Percentiles rank a stretch among this genome's conserved stretches.
phyloP scores from a whole-genome alignment of 2,888 invertebrate species.

The Microdon myrmicae region DNA sequence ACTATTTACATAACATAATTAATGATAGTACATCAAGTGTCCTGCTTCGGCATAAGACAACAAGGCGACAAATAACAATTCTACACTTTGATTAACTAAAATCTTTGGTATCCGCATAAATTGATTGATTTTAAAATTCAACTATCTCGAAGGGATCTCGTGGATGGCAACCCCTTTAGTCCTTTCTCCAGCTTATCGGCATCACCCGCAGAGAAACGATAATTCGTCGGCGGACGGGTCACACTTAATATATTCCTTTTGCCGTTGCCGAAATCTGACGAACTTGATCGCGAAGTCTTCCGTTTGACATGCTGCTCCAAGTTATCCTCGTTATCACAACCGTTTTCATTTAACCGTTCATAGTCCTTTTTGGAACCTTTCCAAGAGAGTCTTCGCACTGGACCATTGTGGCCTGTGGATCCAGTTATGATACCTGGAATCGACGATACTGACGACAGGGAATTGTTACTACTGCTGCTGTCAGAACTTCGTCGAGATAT shows the following conservation, averaged over 20 bases:
- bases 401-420: constrained; percentile 50
- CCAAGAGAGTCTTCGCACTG: constrained; percentile 60
- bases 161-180: constrained; percentile 71
- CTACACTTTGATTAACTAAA: no score
- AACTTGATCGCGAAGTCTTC: constrained; percentile 54
- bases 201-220: constrained; percentile 77
- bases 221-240: constrained; percentile 62
- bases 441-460: constrained; percentile 18
- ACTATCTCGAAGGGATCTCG: constrained; percentile 73
- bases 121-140: constrained; percentile 58
- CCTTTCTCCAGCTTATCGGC: constrained; percentile 73
- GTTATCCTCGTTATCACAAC: constrained; percentile 56
- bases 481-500: constrained; percentile 37
- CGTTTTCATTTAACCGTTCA: constrained; percentile 59
- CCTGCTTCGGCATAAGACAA: no score
- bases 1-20: no score
- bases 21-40: no score
- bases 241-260: constrained; percentile 52
- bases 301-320: constrained; percentile 55
- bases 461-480: constrained; percentile 36
- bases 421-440: constrained; percentile 20
- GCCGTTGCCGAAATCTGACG: constrained; percentile 46
- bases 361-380: constrained; percentile 59
- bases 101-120: constrained; percentile 33
- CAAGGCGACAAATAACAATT: no score